These are phyloP conservation scores for Calliphora vomitoria DNA, from an alignment of 2,888 invertebrate genomes.

Conservation along the genomic window DNA sequence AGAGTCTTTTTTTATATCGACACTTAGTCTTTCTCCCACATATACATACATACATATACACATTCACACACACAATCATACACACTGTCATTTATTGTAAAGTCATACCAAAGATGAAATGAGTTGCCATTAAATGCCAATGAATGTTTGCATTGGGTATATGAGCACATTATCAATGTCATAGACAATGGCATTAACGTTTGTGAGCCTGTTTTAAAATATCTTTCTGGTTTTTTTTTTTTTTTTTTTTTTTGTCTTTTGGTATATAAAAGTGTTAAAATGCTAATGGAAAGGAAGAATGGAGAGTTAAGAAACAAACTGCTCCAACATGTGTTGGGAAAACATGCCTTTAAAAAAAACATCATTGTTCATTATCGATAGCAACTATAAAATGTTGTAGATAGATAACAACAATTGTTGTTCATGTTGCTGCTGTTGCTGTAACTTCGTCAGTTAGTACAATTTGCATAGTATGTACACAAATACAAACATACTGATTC, in stretches of 20 bases:
- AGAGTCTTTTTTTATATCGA: conserved; percentile 1
- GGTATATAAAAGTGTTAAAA: neutral
- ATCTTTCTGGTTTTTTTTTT: neutral
- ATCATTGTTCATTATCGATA: conserved; percentile 62
- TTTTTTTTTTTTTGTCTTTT: neutral
- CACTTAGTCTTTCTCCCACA: neutral
- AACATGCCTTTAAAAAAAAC: conserved; percentile 48
- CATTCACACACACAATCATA: no score
- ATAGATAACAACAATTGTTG: conserved; percentile 49
- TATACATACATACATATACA: neutral
- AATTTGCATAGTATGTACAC: neutral
- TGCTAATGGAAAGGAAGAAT: neutral
- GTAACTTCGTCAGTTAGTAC: neutral
- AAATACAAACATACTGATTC: neutral
- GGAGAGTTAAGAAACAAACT: neutral
- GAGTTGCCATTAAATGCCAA: conserved; percentile 47
- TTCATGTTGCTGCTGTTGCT: conserved; percentile 10
- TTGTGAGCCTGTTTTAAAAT: neutral
- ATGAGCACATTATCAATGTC: conserved; percentile 32
- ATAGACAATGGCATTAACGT: conserved; percentile 5
- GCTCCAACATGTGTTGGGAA: neutral
- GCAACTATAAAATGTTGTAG: conserved; percentile 41
- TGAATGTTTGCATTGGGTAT: conserved; percentile 29
- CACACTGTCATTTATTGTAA: neutral
- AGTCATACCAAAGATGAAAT: conserved; percentile 23